Conservation (phyloP, 2,113 vertebrate species). For the Onychorhynchus coronatus region DNA sequence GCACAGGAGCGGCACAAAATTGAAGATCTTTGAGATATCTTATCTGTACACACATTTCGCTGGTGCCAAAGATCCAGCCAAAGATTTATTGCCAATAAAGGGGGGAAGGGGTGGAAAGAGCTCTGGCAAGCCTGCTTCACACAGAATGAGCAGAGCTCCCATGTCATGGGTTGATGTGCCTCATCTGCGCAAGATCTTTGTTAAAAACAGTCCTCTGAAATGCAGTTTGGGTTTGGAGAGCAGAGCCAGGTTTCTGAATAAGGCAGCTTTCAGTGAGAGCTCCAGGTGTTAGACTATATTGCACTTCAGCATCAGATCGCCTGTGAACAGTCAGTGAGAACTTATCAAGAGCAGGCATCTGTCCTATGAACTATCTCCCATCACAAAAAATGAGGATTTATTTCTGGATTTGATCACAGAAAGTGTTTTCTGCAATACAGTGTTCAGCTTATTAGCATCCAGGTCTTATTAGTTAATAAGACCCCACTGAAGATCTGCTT, state of each 20-base stretch:
- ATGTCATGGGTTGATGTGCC: not conserved
- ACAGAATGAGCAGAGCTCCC: not conserved
- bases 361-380: not conserved
- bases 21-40: not conserved
- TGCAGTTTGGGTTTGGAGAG: not conserved
- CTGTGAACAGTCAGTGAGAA: not conserved
- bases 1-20: not conserved
- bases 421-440: not conserved
- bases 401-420: not conserved
- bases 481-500: not conserved
- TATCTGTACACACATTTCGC: not conserved
- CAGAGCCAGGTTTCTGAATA: not conserved
- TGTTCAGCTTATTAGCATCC: not conserved
- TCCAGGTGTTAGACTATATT: not conserved
- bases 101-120: fast-evolving
- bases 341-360: not conserved
- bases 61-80: not conserved
- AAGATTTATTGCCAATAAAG: not conserved
- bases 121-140: not conserved
- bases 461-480: not conserved
- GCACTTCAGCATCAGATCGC: not conserved
- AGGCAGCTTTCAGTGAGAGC: not conserved
- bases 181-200: not conserved
- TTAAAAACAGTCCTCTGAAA: not conserved
- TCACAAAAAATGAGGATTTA: not conserved